phyloP scores from a whole-genome alignment of 64 coral and sea anemone genomes.

The Montipora efflorescens region DNA sequence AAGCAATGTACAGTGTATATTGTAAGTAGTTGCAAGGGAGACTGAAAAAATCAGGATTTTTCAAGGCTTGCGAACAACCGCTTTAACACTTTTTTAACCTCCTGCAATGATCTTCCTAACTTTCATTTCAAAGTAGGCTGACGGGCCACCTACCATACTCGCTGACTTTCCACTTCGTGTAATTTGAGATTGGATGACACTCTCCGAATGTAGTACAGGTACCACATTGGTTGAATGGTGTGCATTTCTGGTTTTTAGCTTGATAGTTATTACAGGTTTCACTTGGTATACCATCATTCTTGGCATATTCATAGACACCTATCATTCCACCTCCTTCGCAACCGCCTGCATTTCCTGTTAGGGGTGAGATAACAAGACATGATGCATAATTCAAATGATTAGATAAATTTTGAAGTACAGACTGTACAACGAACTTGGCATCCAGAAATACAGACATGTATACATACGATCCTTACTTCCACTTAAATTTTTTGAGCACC shows the following conservation, averaged over 20 bases:
- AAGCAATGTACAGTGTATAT: too few relatives aligned
- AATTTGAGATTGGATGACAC: slow-evolving; percentile 84
- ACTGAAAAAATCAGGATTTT: too few relatives aligned
- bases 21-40: too few relatives aligned
- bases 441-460: too few relatives aligned
- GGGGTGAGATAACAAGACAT: background rate
- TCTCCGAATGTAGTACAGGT: slow-evolving; percentile 77
- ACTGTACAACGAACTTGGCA: too few relatives aligned
- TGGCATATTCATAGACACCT: slow-evolving; percentile 85
- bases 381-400: background rate
- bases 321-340: slow-evolving; percentile 94
- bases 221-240: slow-evolving; percentile 79
- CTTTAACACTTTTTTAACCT: too few relatives aligned
- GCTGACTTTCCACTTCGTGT: slow-evolving; percentile 90
- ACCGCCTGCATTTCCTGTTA: slow-evolving; percentile 81
- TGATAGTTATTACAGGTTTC: slow-evolving; percentile 99
- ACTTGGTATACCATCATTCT: slow-evolving; percentile 85
- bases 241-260: slow-evolving; percentile 86
- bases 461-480: too few relatives aligned
- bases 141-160: slow-evolving; percentile 73
- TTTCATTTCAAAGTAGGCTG: too few relatives aligned
- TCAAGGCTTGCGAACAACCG: too few relatives aligned
- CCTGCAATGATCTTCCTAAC: too few relatives aligned
- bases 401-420: background rate
- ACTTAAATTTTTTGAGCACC: too few relatives aligned